These are phyloP conservation scores for Lagorchestes hirsutus DNA, from an alignment of 2,797 vertebrate genomes.

Conservation along the genomic window DNA sequence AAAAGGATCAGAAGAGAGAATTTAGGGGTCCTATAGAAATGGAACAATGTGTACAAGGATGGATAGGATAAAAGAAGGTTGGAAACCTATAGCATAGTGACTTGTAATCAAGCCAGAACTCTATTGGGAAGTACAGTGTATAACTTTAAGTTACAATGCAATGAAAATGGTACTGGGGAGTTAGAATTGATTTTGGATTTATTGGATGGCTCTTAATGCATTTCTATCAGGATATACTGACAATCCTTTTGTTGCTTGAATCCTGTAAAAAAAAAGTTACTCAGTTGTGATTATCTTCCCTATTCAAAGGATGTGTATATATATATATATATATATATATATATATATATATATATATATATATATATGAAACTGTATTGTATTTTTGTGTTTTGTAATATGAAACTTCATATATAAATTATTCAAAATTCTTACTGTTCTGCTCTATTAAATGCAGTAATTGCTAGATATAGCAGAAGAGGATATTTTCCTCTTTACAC, in stretches of 20 bases:
- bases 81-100: neutral
- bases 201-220: neutral
- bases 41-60: neutral
- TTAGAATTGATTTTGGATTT: slow-evolving; percentile 23
- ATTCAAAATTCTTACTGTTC: slow-evolving; percentile 9
- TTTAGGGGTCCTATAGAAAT: neutral
- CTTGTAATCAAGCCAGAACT: neutral
- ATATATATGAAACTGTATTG: neutral
- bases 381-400: neutral
- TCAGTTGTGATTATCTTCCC: neutral
- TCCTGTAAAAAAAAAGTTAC: neutral
- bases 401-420: slow-evolving; percentile 33
- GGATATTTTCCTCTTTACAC: neutral
- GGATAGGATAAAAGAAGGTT: neutral
- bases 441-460: neutral
- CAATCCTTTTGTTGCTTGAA: neutral
- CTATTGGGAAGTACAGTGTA: neutral
- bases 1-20: neutral
- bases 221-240: neutral
- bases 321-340: too few relatives aligned
- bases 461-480: neutral
- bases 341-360: too few relatives aligned
- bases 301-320: neutral
- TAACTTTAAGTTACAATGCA: neutral
- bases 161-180: neutral